Conservation (phyloP, 64 coral and sea anemone genomes). For the Cladopsammia gracilis region DNA sequence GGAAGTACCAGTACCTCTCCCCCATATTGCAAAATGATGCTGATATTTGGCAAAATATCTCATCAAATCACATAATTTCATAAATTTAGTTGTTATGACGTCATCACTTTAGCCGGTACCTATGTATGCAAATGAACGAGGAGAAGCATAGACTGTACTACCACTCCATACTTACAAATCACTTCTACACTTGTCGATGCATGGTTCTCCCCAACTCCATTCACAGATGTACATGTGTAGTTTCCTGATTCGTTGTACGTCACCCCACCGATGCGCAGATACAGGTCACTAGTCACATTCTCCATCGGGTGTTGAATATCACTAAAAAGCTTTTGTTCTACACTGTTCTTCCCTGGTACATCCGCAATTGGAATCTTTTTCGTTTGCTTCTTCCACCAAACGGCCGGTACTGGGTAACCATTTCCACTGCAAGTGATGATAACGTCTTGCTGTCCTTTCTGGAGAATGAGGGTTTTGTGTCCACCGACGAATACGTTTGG, state of each 20-base stretch:
- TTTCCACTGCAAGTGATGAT: conserved; percentile 40
- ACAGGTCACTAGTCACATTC: conserved; percentile 47
- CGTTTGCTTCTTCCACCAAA: conserved; percentile 19
- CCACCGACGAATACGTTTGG: neutral
- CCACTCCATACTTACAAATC: conserved; percentile 57
- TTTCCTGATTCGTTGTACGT: conserved; percentile 67
- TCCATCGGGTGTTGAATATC: conserved; percentile 4
- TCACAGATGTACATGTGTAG: conserved; percentile 50
- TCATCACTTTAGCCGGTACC: too few relatives aligned
- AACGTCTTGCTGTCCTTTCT: conserved; percentile 15
- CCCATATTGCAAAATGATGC: too few relatives aligned
- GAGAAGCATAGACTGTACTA: neutral
- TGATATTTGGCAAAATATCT: too few relatives aligned
- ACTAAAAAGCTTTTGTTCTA: conserved; percentile 41
- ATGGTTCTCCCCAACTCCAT: neutral
- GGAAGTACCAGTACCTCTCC: too few relatives aligned
- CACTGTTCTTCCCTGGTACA: neutral
- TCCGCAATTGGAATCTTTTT: neutral
- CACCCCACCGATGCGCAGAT: conserved; percentile 60
- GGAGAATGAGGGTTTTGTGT: neutral
- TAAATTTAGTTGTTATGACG: too few relatives aligned
- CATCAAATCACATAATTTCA: too few relatives aligned
- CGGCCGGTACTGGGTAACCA: conserved; percentile 32
- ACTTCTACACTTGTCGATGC: conserved; percentile 62
- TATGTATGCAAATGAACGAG: too few relatives aligned